Evolutionary conservation across 2,113 vertebrate species (phyloP).

Genomic region (Asarcornis scutulata): DNA sequence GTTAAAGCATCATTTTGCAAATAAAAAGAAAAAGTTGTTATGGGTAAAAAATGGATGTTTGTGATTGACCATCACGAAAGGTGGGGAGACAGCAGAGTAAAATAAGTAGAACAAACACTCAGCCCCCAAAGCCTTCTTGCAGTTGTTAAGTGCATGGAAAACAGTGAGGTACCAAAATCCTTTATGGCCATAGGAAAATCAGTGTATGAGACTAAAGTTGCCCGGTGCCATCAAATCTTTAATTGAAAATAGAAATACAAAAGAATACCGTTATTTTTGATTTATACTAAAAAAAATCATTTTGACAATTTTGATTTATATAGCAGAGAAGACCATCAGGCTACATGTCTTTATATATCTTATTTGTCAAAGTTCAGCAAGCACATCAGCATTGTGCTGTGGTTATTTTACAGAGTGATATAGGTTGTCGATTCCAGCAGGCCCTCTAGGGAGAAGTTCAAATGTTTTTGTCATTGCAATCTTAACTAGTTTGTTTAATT

Average conservation of each 20-base stretch:
- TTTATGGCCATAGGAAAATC: background rate
- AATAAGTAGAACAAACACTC: background rate
- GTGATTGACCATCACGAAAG: background rate
- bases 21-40: background rate
- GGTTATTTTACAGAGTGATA: background rate
- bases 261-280: background rate
- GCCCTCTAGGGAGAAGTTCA: background rate
- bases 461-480: background rate
- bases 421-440: background rate
- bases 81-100: background rate
- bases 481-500: background rate
- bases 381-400: rapidly evolving
- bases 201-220: background rate
- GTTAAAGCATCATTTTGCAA: background rate
- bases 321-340: background rate
- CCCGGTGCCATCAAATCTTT: background rate
- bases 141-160: background rate
- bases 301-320: background rate
- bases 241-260: background rate
- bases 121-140: background rate
- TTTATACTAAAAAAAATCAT: background rate
- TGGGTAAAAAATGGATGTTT: background rate
- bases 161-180: background rate
- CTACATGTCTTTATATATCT: background rate
- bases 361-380: rapidly evolving